Conservation (phyloP, 2,888 invertebrate species). For the Sipha maydis region DNA sequence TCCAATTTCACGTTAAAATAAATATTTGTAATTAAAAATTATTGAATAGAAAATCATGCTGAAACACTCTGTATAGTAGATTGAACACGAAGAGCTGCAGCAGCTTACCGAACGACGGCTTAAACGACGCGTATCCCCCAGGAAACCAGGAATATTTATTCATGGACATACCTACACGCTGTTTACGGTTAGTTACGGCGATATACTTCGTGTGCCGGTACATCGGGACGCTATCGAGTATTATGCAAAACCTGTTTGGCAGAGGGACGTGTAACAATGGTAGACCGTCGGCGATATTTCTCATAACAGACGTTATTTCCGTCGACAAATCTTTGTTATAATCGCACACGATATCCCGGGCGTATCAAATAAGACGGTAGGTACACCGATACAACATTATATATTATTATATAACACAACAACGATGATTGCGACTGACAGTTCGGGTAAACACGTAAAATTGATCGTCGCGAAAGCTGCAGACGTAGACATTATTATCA, state of each 20-base stretch:
- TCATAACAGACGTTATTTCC: too few species aligned
- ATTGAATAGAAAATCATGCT: too few species aligned
- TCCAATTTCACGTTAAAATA: too few species aligned
- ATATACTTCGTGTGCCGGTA: background rate
- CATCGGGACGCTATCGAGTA: background rate
- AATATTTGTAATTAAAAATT: too few species aligned
- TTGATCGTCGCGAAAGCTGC: too few species aligned
- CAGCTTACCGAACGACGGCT: background rate
- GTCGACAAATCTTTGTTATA: too few species aligned
- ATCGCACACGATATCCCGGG: too few species aligned
- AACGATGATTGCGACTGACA: too few species aligned
- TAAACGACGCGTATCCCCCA: background rate
- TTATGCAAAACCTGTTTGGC: background rate
- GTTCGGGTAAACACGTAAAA: too few species aligned
- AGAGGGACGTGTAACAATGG: background rate
- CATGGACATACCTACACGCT: background rate
- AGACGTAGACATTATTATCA: background rate
- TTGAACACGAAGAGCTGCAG: background rate
- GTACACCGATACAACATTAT: too few species aligned
- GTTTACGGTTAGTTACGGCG: background rate
- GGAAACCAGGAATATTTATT: background rate
- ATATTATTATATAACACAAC: too few species aligned
- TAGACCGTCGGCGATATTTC: background rate
- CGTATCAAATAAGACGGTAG: too few species aligned
- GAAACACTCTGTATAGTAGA: background rate